Evolutionary conservation across 2,113 vertebrate genomes (phyloP).

Genomic region (Microcebus griseorufus): DNA sequence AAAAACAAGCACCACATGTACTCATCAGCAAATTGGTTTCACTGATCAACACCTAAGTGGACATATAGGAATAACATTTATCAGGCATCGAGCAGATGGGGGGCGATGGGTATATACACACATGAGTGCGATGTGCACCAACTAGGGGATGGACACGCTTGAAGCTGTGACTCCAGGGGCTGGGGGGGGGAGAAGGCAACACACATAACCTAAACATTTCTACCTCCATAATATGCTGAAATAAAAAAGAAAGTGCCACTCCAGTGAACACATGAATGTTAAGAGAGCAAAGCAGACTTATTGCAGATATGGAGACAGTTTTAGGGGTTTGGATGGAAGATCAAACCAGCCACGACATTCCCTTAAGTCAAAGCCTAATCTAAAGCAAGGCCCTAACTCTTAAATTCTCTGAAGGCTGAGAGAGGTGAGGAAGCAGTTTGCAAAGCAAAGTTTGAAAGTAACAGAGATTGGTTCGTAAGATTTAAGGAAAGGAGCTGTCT

Average conservation of each 20-base stretch:
- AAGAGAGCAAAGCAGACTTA: not conserved
- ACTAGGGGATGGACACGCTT: no score
- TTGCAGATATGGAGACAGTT: not conserved
- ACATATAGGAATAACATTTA: no score
- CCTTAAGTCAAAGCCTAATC: not conserved
- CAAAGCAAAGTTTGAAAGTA: not conserved
- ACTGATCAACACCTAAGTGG: no score
- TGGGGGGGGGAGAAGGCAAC: no score
- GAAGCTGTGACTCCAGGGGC: no score
- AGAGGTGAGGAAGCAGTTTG: not conserved
- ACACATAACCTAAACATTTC: no score
- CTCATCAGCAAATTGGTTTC: no score
- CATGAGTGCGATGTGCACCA: no score
- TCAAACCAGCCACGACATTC: not conserved
- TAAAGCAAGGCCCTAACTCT: not conserved
- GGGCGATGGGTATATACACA: no score
- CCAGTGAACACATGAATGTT: not conserved
- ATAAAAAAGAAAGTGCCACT: not conserved
- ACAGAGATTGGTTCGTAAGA: not conserved
- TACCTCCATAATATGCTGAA: no score
- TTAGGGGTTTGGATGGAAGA: not conserved
- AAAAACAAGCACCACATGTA: no score
- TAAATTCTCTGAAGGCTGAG: not conserved
- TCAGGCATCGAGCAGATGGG: no score
- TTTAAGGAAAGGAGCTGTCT: not conserved